Base-by-base conservation (phyloP, 2,113 vertebrate species). In the Takifugu flavidus region DNA sequence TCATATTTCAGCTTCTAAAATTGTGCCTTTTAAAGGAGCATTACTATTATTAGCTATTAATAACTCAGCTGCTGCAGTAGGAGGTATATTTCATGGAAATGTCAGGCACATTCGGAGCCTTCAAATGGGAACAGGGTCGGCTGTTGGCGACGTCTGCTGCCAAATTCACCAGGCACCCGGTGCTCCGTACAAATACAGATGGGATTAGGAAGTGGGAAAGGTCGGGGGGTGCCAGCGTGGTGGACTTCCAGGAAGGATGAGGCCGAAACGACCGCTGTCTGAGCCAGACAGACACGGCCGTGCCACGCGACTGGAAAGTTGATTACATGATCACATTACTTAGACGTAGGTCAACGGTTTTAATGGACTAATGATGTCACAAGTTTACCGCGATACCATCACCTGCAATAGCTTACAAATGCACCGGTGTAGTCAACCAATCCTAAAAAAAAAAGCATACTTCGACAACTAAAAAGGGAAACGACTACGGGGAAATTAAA, bases 141-240 rank as follows among this genome's bases (percentile, higher is more conserved):
- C n/a, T 0, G n/a, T 15, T 5, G 11, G 44, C 14, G 14, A 29
- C 5, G 25, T 1, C n/a, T 8, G 34, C 34, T 39, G 75, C 60
- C 70, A 73, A 59, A 63, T 25, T 62, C 20, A 34, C 28, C 11
- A 20, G 54, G 56, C 43, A 31, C 53, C 57, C 50, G 5, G 54
- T n/a, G 12, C 61, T 50, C 50, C 28, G 49, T 29, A 50, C 65
- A 65, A 67, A 65, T 59, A 56, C 55, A 72, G 59, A 59, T 25
- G 14, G 76, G 85, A 76, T 74, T 79, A 69, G 50, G 61, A 28
- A 25, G 50, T 34, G 49, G 51, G 70, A 69, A 50, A 28, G 56
- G 65, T 53, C 27, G 10, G n/a, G 53, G 34, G 28, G 54, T 44
- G 0, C 1, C 51, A 45, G 27, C 25, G 51, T 39, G 1, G 0